Conservation (phyloP, 2,113 vertebrate genomes). For the Arvicanthis niloticus region DNA sequence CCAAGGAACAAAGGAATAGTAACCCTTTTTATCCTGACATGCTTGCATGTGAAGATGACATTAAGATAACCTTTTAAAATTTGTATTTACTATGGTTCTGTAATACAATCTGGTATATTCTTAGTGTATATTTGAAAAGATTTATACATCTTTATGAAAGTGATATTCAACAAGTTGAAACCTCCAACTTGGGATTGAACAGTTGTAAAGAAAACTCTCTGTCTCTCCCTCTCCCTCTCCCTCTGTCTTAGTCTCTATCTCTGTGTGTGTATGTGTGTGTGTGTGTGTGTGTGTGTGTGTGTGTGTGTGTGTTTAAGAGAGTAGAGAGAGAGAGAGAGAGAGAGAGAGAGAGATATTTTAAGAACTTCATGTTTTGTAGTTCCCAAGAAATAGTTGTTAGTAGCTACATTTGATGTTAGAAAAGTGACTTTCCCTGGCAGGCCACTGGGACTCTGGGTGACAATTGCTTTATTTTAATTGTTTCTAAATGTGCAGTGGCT, state of each 20-base stretch:
- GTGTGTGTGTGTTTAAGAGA: not conserved
- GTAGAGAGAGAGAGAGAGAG: too few species aligned
- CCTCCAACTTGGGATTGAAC: not conserved
- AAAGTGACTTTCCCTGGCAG: not conserved
- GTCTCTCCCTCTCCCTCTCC: too few species aligned
- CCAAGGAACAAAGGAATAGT: constrained; percentile 11
- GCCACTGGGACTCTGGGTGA: constrained; percentile 30
- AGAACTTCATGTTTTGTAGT: not conserved
- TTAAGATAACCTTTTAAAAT: constrained; percentile 15
- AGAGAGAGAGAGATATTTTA: too few species aligned
- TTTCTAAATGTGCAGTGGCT: constrained; percentile 60
- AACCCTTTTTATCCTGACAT: not conserved
- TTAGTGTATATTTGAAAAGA: not conserved
- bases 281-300: not conserved
- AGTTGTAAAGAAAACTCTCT: not conserved
- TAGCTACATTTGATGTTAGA: not conserved
- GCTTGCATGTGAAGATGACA: not conserved
- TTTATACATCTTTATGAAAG: constrained; percentile 43
- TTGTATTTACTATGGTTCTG: not conserved
- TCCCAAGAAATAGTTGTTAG: constrained; percentile 25
- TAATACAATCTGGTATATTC: not conserved
- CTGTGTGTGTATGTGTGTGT: too few species aligned
- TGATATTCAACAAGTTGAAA: not conserved
- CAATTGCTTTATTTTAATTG: constrained; percentile 54
- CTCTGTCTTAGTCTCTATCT: too few species aligned